Base-by-base conservation (phyloP, 2,888 invertebrate species). In the Arge pagana region DNA sequence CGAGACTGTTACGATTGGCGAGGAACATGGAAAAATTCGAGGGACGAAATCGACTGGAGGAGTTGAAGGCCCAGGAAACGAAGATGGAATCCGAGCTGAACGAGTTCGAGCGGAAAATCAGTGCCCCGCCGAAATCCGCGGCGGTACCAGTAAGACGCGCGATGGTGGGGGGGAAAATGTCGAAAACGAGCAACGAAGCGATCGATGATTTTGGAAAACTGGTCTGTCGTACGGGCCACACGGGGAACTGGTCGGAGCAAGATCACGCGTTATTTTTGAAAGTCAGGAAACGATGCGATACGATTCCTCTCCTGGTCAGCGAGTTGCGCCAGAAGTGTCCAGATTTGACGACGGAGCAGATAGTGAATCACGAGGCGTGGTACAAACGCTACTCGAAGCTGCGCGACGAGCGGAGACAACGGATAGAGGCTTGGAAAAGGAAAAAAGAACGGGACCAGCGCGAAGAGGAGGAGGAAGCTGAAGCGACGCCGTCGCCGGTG, bases 311-410 rank as follows among this genome's bases (percentile, higher is more conserved):
- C 0, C 50, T 75, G 13, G 68, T 74, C 0, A 31, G 33, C 0
- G 66, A 67, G 2, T 57, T 76, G 10, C 66, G 64, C 50, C 59
- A 52, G 24, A 70, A 66, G 21, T 74, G 67, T 57, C 74, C 74
- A 0, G 74, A 76, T 49, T 15, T 76, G 8, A 62, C 71, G 2
- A 55, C 59, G 7, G 76, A 79, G 41, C 66, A 70, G 16, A 77
- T 82, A 24, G 65, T 75, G 10, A 68, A 71, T 51, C 82, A 82
- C 61, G 78, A 80, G 49, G 68, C 74, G 3, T 82, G 82, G 82
- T 80, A 79, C 61, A 72, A 71, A 51, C 62, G 73, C 48, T 83
- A 82, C 59, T 54, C 77, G 8, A 58, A 68, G 3, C 62, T 82
- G 33, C 76, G 78, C 21, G 68, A 72, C 5, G 77, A 77, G 52